phyloP scores from a whole-genome alignment of 1,140 invertebrate species.

The Anagrus nilaparvatae region DNA sequence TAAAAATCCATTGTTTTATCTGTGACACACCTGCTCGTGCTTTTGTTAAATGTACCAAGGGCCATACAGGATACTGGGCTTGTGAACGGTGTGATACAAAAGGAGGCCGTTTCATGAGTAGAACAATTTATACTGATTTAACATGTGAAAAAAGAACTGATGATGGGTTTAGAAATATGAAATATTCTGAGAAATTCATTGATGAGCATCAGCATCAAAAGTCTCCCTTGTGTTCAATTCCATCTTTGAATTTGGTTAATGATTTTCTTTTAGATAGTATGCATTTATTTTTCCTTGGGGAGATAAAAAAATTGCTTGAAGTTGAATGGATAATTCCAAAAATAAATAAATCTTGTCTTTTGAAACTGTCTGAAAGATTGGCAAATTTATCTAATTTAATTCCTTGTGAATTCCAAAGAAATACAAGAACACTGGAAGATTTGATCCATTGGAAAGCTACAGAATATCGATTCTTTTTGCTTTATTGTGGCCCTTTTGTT shows the following conservation, averaged over 20 bases:
- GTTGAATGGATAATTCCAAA: conserved; percentile 16
- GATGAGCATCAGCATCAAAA: conserved; percentile 9
- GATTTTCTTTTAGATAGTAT: conserved; percentile 24
- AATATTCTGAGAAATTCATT: background rate
- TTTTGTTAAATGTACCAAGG: too few relatives aligned
- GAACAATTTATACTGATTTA: conserved; percentile 5
- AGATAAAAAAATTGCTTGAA: conserved; percentile 21
- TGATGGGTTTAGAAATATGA: conserved; percentile 8
- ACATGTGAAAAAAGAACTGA: conserved; percentile 9
- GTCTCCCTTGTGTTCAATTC: conserved; percentile 13
- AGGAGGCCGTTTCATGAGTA: background rate
- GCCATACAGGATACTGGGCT: conserved; percentile 13
- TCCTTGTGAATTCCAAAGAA: conserved; percentile 16
- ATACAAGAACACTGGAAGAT: conserved; percentile 10
- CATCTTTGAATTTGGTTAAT: conserved; percentile 17
- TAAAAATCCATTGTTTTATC: too few relatives aligned
- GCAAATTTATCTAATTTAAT: conserved; percentile 13
- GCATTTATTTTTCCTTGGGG: conserved; percentile 21
- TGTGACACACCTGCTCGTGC: too few relatives aligned
- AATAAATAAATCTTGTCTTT: background rate
- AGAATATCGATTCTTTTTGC: conserved; percentile 19
- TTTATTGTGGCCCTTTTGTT: conserved; percentile 18
- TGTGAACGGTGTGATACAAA: conserved; percentile 14
- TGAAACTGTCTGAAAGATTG: conserved; percentile 8
- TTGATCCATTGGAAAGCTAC: conserved; percentile 17